phyloP scores from a whole-genome alignment of 2,797 vertebrate species.

The Lutjanus argentimaculatus region DNA sequence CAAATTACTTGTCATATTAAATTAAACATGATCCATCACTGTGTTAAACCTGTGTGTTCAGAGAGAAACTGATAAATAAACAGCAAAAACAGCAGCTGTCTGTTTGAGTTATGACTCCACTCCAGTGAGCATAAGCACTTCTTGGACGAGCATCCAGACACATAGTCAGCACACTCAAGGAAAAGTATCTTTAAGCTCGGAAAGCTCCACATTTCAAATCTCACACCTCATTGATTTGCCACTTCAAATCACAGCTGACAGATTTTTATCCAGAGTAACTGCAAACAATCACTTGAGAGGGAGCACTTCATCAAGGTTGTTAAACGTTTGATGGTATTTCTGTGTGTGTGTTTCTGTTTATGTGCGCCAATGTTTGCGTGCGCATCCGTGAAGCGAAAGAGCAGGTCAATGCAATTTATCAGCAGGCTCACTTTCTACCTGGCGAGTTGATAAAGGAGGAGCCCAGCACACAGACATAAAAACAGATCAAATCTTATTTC shows the following conservation, averaged over 20 bases:
- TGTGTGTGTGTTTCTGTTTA: slow-evolving; percentile 68
- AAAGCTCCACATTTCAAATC: slow-evolving; percentile 75
- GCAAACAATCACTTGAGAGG: slow-evolving; percentile 77
- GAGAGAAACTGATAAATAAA: slow-evolving; percentile 48
- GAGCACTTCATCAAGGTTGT: slow-evolving; percentile 69
- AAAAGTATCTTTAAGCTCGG: slow-evolving; percentile 67
- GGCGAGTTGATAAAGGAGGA: slow-evolving; percentile 88
- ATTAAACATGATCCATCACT: slow-evolving; percentile 59
- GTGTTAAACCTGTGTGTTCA: slow-evolving; percentile 34
- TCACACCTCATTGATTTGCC: slow-evolving; percentile 81
- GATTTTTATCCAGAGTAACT: slow-evolving; percentile 84
- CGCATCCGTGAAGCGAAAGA: slow-evolving; percentile 40
- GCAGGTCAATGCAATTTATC: slow-evolving; percentile 86
- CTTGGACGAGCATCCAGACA: slow-evolving; percentile 56
- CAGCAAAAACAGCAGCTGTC: slow-evolving; percentile 59
- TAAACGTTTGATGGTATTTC: slow-evolving; percentile 76
- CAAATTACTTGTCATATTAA: slow-evolving; percentile 42
- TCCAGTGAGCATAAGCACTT: slow-evolving; percentile 78
- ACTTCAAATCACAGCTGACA: slow-evolving; percentile 83
- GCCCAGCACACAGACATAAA: slow-evolving; percentile 78
- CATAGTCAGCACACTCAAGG: slow-evolving; percentile 62
- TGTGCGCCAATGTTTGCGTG: slow-evolving; percentile 68
- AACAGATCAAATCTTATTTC: slow-evolving; percentile 88
- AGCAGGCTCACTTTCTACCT: slow-evolving; percentile 85
- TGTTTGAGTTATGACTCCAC: slow-evolving; percentile 69